phyloP scores from a whole-genome alignment of 2,888 invertebrate species.

The Zygaena filipendulae region DNA sequence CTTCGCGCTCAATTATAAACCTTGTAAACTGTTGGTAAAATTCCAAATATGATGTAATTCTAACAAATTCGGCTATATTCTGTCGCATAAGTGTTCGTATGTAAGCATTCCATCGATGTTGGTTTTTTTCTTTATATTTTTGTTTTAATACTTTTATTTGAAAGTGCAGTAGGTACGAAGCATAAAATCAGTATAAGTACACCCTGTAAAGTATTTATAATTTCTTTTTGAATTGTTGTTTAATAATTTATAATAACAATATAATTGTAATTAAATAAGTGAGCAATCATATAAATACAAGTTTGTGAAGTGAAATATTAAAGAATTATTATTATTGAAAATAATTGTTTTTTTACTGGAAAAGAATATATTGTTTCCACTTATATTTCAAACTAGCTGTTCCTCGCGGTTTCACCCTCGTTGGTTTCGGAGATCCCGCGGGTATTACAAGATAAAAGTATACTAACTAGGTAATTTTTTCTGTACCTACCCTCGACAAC shows the following conservation, averaged over 20 bases:
- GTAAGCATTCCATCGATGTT: slow-evolving; percentile 53
- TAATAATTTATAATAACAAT: slow-evolving; percentile 34
- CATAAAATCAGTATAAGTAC: slow-evolving; percentile 43
- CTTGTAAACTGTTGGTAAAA: not conserved
- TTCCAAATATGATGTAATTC: not conserved
- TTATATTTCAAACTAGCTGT: no score
- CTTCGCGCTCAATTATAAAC: no score
- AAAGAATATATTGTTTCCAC: no score
- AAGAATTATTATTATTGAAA: slow-evolving; percentile 49
- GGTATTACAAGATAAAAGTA: no score
- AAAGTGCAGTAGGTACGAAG: no score
- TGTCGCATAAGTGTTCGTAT: slow-evolving; percentile 30
- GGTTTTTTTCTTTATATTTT: no score
- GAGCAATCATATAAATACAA: slow-evolving; percentile 64
- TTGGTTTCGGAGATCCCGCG: no score
- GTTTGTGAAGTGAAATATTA: slow-evolving; percentile 57
- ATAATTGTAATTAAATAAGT: slow-evolving; percentile 60
- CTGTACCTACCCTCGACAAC: no score
- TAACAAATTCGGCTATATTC: slow-evolving; percentile 9
- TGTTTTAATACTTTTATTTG: not conserved
- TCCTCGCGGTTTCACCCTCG: no score
- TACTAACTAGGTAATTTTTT: no score
- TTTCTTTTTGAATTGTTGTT: slow-evolving; percentile 51
- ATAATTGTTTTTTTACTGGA: slow-evolving; percentile 17
- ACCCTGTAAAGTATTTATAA: slow-evolving; percentile 39